Percentiles rank a stretch among this genome's conserved stretches.
Evolutionary conservation across 2,888 invertebrate species (phyloP).

Genomic region (Cylloceria caligata): DNA sequence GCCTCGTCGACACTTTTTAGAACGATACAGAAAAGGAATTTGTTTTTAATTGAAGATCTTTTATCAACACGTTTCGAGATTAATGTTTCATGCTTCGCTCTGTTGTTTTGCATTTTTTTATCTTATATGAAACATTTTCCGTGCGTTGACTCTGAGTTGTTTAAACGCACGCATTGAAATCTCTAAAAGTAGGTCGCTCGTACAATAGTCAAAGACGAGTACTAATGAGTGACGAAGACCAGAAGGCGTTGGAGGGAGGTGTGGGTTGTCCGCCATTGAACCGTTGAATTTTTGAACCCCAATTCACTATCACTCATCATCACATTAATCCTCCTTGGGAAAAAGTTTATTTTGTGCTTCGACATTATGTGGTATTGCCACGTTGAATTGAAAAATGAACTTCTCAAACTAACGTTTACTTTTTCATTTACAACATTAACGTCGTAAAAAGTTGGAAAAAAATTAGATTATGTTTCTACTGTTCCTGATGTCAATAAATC

Average conservation of each 20-base stretch:
- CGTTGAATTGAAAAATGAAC: too few species aligned
- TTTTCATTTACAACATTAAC: too few species aligned
- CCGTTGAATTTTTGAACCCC: not conserved
- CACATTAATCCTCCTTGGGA: too few species aligned
- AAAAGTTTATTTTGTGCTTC: too few species aligned
- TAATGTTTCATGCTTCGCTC: not conserved
- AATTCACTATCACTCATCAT: not conserved
- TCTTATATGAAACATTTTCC: not conserved
- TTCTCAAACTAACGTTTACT: too few species aligned
- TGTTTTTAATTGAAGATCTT: not conserved
- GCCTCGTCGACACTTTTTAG: too few species aligned
- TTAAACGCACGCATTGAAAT: slow-evolving; percentile 46
- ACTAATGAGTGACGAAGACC: slow-evolving; percentile 27
- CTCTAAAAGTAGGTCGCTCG: slow-evolving; percentile 39
- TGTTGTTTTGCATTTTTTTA: not conserved
- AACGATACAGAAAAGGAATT: too few species aligned
- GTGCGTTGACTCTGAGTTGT: not conserved
- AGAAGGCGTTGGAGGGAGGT: slow-evolving; percentile 10
- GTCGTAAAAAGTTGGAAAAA: too few species aligned
- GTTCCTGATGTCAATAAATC: too few species aligned
- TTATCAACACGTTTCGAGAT: not conserved
- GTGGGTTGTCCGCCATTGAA: not conserved
- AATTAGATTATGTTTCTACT: too few species aligned
- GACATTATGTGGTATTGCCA: too few species aligned
- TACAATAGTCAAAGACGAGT: not conserved